These are phyloP conservation scores for silkworm (Bombyx mori) DNA, from an alignment of 1,140 invertebrate genomes.

Conservation along the genomic window ASM3026992v2 NC_085112.1:2103001-2103500, in stretches of 20 bases:
- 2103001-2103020: not conserved
- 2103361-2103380: constrained; percentile 6
- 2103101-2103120: constrained; percentile 12
- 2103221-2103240: constrained; percentile 47
- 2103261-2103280: constrained; percentile 21
- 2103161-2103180: constrained; percentile 20
- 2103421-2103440: constrained; percentile 35
- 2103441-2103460: constrained; percentile 33
- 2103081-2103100: constrained; percentile 21
- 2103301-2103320: constrained; percentile 40
- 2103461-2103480: constrained; percentile 15
- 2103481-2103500: constrained; percentile 17
- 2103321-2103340: constrained; percentile 38
- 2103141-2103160: constrained; percentile 10
- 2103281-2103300: constrained; percentile 34
- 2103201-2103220: constrained; percentile 40
- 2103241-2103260: constrained; percentile 8
- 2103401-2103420: constrained; percentile 47
- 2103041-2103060: constrained; percentile 23
- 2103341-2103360: constrained; percentile 20
- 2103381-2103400: constrained; percentile 17
- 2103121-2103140: constrained; percentile 19
- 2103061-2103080: constrained; percentile 32
- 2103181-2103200: constrained; percentile 27
- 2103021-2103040: constrained; percentile 8